Percentiles rank a stretch among this genome's conserved stretches.
Evolutionary conservation across 1,140 invertebrate species (phyloP).

Genomic region (Polypedilum pembai): DNA sequence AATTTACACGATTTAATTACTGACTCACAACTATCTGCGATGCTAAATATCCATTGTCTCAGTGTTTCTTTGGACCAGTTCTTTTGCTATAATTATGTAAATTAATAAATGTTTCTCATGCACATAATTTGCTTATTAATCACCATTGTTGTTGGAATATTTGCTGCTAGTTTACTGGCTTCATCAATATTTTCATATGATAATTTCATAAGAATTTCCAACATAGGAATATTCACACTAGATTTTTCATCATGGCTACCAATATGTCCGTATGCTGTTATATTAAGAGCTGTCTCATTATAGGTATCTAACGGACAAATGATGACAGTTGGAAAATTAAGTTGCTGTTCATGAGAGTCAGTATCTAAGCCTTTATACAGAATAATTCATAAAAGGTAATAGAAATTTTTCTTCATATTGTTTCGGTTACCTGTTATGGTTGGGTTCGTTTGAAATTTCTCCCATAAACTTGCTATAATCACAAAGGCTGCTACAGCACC

Average conservation of each 20-base stretch:
- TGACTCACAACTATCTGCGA: conserved; percentile 50
- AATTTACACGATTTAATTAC: conserved; percentile 53
- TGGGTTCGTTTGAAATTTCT: conserved; percentile 70
- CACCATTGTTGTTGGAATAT: background rate
- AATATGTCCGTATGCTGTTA: background rate
- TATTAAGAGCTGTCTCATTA: background rate
- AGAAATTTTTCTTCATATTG: background rate
- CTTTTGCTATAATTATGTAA: background rate
- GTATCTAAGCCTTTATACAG: conserved; percentile 56
- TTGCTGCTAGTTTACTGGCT: background rate
- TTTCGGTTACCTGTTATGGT: conserved; percentile 56
- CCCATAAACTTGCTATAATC: conserved; percentile 64
- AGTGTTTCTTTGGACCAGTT: background rate
- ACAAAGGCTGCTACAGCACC: conserved; percentile 57
- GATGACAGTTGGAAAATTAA: conserved; percentile 60
- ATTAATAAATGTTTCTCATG: background rate
- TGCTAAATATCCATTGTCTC: conserved; percentile 36
- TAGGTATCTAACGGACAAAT: conserved; percentile 51
- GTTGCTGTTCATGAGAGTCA: conserved; percentile 65
- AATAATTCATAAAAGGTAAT: background rate
- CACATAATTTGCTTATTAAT: background rate
- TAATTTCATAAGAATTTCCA: background rate
- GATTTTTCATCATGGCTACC: background rate
- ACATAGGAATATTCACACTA: background rate
- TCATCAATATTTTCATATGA: conserved; percentile 8